These are phyloP conservation scores for Plebejus argus DNA, from an alignment of 2,888 invertebrate species.

Conservation along the genomic window DNA sequence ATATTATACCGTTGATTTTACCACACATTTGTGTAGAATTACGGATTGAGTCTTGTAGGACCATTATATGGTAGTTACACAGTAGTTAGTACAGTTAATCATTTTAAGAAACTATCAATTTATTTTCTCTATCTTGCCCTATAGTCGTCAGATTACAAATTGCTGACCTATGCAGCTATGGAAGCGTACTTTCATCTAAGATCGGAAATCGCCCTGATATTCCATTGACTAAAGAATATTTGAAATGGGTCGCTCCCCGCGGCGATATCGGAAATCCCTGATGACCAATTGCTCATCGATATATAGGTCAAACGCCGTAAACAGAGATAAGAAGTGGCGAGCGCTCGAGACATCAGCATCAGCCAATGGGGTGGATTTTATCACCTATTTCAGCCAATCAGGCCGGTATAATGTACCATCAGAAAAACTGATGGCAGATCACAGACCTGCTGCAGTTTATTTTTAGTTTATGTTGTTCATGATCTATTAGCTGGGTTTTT, in stretches of 20 bases:
- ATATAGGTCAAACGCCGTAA: constrained; percentile 32
- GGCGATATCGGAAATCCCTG: constrained; percentile 42
- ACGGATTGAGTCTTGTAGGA: no score
- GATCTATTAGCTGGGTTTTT: no score
- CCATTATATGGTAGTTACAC: no score
- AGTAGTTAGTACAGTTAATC: no score
- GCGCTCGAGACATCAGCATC: constrained; percentile 4
- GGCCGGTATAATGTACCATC: neutral
- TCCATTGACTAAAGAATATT: constrained; percentile 28
- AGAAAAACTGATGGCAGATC: neutral
- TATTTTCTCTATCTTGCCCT: neutral
- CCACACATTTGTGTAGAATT: no score
- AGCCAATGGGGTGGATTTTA: neutral
- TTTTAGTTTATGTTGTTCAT: no score
- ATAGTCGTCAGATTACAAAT: neutral
- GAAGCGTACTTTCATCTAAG: neutral
- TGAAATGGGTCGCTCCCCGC: constrained; percentile 47
- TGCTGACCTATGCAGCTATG: neutral
- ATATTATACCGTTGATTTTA: no score
- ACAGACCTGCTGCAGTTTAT: neutral
- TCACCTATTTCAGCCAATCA: neutral
- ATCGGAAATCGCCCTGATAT: constrained; percentile 20
- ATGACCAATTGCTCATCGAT: constrained; percentile 35
- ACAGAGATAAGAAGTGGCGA: constrained; percentile 24
- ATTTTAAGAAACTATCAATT: neutral